These are phyloP conservation scores for Aspidiotus destructor DNA, from an alignment of 2,888 invertebrate species.

Conservation along the genomic window DNA sequence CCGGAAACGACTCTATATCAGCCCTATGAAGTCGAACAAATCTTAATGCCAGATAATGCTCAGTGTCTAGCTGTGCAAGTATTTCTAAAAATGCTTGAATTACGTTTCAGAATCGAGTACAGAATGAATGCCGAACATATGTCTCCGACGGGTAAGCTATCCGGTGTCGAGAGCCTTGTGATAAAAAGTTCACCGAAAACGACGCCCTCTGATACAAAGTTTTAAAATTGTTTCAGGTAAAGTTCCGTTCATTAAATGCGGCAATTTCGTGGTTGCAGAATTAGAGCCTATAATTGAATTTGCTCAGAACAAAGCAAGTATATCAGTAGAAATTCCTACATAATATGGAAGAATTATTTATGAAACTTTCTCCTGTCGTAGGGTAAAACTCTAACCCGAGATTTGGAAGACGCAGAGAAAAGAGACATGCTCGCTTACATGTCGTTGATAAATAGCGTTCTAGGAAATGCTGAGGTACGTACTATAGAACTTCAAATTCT, in stretches of 20 bases:
- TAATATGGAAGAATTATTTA: neutral
- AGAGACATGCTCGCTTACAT: constrained; percentile 91
- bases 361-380: neutral
- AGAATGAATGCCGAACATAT: constrained; percentile 90
- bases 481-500: constrained; percentile 1
- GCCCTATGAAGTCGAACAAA: constrained; percentile 87
- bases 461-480: constrained; percentile 78
- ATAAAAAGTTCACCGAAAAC: neutral
- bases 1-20: constrained; percentile 76
- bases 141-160: constrained; percentile 67
- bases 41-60: constrained; percentile 85
- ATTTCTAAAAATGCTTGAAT: constrained; percentile 82
- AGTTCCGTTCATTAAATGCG: constrained; percentile 85
- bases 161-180: too few species aligned
- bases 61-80: constrained; percentile 88
- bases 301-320: constrained; percentile 61
- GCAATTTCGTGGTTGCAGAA: constrained; percentile 79
- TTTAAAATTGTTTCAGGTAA: constrained; percentile 50
- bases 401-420: constrained; percentile 43
- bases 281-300: constrained; percentile 85
- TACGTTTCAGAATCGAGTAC: constrained; percentile 71
- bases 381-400: constrained; percentile 31
- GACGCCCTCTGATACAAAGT: neutral
- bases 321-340: neutral
- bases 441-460: constrained; percentile 75